Percentiles rank a stretch among this genome's conserved stretches.
These are phyloP conservation scores for Addax nasomaculatus DNA, from an alignment of 2,113 vertebrate genomes.

Conservation along the genomic window DNA sequence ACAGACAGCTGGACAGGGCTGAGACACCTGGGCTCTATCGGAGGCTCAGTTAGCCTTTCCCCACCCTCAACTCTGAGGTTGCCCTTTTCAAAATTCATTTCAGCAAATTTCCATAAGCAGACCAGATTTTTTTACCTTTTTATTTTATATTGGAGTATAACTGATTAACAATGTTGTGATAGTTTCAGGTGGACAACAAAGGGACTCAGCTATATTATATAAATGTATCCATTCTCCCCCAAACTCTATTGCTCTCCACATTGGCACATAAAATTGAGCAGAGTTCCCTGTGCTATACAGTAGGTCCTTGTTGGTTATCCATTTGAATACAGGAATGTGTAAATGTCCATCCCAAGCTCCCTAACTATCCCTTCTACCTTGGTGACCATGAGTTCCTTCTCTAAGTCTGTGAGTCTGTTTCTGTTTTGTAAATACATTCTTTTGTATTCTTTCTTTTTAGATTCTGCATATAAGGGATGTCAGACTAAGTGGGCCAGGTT, in stretches of 20 bases:
- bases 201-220: not conserved
- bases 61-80: rapidly evolving
- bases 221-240: not conserved
- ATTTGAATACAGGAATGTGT: not conserved
- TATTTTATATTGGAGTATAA: not conserved
- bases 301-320: not conserved
- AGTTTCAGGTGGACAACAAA: not conserved
- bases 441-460: not conserved
- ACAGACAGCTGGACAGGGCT: not conserved
- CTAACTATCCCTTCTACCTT: not conserved
- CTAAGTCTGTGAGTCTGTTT: not conserved
- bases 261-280: not conserved
- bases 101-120: not conserved
- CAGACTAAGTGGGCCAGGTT: not conserved
- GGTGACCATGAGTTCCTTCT: not conserved
- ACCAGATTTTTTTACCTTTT: not conserved
- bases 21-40: not conserved
- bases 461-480: not conserved
- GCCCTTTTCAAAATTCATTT: not conserved
- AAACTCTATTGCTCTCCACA: not conserved
- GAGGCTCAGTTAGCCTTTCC: not conserved
- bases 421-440: not conserved
- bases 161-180: not conserved
- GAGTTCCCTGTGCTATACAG: not conserved
- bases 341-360: not conserved